Base-by-base conservation (phyloP, 2,113 vertebrate genomes). In the Odocoileus hemionus region DNA sequence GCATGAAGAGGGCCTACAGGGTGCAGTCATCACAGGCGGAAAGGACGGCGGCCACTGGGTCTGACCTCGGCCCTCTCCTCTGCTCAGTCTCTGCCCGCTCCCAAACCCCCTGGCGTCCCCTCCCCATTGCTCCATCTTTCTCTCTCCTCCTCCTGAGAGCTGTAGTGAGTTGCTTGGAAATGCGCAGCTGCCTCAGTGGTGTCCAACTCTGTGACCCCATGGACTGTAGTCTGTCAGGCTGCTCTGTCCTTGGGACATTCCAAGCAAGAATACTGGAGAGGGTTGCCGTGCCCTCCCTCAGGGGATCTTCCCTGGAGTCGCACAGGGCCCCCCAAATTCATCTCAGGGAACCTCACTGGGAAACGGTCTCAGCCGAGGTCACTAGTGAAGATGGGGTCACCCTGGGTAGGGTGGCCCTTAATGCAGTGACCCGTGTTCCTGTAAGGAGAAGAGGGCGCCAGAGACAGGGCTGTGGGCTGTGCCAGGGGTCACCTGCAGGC, bases 31-130 rank as follows among this genome's bases (percentile, higher is more conserved):
- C 74, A 19, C 70, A 28, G 4, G 43, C 6, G 14, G 13, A 26
- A 11, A 50, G 26, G 25, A 2, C 5, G 1, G 39, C 0, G 0
- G 54, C 39, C 17, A 0, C 11, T 7, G 6, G 6, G 10, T 7
- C 33, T 0, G 52, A 36, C 52, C 30, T 16, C 15, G 14, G 52
- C 82, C 9, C 5, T 21, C 79, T 10, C 17, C 9, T 43, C 50
- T 12, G n/a, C 50, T 19, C 25, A 1, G 3, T 6, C 39, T 57
- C 61, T n/a, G 15, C 61, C 30, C 36, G 10, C 6, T 19, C 52
- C 21, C 25, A 2, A 28, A 30, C 21, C 4, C 11, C 64, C n/a
- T 55, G 52, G 13, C 0, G 43, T 9, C 36, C 50, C 39, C 30
- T 57, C 21, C 52, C 52, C 12, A 28, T 1, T 10, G n/a, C 67